Percentiles rank a stretch among this genome's conserved stretches.
Evolutionary conservation across 92 coral and sea anemone genomes (phyloP).

Genomic region (Meandrina meandrites): DNA sequence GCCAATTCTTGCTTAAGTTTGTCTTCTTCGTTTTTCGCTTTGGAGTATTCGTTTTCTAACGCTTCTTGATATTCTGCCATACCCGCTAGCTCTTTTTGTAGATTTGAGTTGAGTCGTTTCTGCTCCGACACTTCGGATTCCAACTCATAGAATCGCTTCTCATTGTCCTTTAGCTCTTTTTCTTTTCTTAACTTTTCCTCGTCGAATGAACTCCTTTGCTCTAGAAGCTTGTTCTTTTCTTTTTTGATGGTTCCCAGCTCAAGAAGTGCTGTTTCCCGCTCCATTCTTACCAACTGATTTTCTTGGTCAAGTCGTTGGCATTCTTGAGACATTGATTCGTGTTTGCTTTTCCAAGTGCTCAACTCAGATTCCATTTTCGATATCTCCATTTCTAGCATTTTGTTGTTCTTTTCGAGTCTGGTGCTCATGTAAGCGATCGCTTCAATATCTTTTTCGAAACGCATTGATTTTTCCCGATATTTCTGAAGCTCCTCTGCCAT

Average conservation of each 20-base stretch:
- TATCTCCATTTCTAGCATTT: constrained; percentile 53
- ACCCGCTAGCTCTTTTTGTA: constrained; percentile 63
- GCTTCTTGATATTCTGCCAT: constrained; percentile 84
- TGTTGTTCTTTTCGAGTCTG: constrained; percentile 66
- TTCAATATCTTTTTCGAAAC: constrained; percentile 72
- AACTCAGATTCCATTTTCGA: constrained; percentile 71
- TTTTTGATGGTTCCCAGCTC: constrained; percentile 43
- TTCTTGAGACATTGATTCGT: constrained; percentile 17
- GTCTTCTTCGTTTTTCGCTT: constrained; percentile 55
- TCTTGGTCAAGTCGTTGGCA: constrained; percentile 43
- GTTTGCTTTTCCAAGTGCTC: constrained; percentile 53
- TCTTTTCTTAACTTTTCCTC: constrained; percentile 46
- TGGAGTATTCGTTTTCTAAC: constrained; percentile 68
- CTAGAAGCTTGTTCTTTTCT: constrained; percentile 42
- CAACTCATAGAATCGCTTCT: constrained; percentile 34
- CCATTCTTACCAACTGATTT: constrained; percentile 25
- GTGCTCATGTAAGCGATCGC: constrained; percentile 59
- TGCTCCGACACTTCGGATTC: constrained; percentile 51
- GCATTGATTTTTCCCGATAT: constrained; percentile 55
- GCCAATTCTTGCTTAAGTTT: constrained; percentile 43
- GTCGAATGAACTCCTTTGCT: constrained; percentile 45
- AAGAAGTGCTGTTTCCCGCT: constrained; percentile 38
- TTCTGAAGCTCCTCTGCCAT: constrained; percentile 64
- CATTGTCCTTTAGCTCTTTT: constrained; percentile 46
- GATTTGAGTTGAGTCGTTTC: constrained; percentile 52